These are phyloP conservation scores for Prosopocoilus inquinatus DNA, from an alignment of 2,888 invertebrate genomes.

Conservation along the genomic window DNA sequence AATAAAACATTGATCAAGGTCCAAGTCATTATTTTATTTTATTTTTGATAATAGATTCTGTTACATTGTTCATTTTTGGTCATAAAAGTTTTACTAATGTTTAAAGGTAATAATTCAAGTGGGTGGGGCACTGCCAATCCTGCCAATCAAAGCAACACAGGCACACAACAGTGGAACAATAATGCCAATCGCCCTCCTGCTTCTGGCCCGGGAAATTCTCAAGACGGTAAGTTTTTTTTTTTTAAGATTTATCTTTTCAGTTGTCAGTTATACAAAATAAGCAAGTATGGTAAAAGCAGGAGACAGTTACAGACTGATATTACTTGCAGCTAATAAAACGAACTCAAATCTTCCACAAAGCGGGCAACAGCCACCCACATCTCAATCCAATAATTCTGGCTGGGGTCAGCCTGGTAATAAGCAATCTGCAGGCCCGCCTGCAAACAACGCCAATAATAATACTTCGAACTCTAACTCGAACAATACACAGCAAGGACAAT, in stretches of 20 bases:
- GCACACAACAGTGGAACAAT: constrained; percentile 49
- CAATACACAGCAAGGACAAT: constrained; percentile 39
- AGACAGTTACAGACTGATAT: not conserved
- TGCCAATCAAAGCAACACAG: constrained; percentile 46
- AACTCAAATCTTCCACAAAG: constrained; percentile 52
- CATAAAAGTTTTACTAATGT: not conserved
- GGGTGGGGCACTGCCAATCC: constrained; percentile 56
- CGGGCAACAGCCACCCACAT: constrained; percentile 40
- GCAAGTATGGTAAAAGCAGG: too few relatives aligned
- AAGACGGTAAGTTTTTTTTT: constrained; percentile 44
- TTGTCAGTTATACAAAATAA: too few relatives aligned
- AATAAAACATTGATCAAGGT: not conserved
- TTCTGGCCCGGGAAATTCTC: constrained; percentile 41
- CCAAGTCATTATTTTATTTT: too few relatives aligned
- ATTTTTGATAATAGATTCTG: too few relatives aligned
- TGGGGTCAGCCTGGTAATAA: constrained; percentile 38
- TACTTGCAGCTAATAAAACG: constrained; percentile 43
- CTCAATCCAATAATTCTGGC: constrained; percentile 48
- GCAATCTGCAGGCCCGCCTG: constrained; percentile 24
- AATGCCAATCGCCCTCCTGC: constrained; percentile 47
- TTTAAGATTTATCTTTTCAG: too few relatives aligned
- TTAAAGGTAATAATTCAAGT: constrained; percentile 45
- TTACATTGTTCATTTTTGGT: too few relatives aligned
- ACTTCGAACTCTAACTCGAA: constrained; percentile 34
- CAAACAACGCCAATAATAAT: constrained; percentile 26